A percentile compares a stretch with the other conserved stretches of the same genome.
phyloP scores from a whole-genome alignment of 2,113 vertebrate genomes.

The Lichenostomus cassidix region DNA sequence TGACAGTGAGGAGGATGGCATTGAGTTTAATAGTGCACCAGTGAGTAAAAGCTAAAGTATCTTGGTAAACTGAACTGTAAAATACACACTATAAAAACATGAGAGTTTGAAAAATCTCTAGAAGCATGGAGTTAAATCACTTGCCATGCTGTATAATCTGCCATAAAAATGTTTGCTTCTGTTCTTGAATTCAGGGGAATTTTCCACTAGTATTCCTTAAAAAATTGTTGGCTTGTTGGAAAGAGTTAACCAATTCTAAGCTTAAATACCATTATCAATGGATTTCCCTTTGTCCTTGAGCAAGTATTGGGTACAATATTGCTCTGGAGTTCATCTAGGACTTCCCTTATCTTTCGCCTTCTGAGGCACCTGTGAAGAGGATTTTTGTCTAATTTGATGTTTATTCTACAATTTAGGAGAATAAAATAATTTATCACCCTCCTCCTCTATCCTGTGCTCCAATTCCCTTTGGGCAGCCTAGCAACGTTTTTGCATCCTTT shows the following conservation, averaged over 20 bases:
- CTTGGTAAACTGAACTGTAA: neutral
- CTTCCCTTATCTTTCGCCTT: neutral
- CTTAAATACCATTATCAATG: neutral
- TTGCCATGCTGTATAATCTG: neutral
- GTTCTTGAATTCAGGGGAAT: neutral
- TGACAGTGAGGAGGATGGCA: fast-evolving
- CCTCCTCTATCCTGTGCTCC: neutral
- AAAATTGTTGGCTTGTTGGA: fast-evolving
- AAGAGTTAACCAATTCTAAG: neutral
- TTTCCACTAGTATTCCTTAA: neutral
- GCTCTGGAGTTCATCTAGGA: neutral
- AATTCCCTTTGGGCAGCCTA: neutral
- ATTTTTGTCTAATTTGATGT: neutral
- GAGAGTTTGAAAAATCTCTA: neutral
- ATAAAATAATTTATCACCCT: neutral
- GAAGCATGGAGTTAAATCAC: neutral
- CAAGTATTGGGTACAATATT: neutral
- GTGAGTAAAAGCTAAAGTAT: neutral
- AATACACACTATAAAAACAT: neutral
- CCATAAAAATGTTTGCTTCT: neutral
- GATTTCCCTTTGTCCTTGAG: neutral
- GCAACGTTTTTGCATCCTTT: fast-evolving
- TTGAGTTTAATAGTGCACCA: fast-evolving
- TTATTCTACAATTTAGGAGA: neutral
- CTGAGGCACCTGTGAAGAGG: neutral